Percentiles rank a stretch among this genome's conserved stretches.
These are phyloP conservation scores for Drosophila kanekoi DNA, from an alignment of 2,888 invertebrate genomes.

Conservation along the genomic window DNA sequence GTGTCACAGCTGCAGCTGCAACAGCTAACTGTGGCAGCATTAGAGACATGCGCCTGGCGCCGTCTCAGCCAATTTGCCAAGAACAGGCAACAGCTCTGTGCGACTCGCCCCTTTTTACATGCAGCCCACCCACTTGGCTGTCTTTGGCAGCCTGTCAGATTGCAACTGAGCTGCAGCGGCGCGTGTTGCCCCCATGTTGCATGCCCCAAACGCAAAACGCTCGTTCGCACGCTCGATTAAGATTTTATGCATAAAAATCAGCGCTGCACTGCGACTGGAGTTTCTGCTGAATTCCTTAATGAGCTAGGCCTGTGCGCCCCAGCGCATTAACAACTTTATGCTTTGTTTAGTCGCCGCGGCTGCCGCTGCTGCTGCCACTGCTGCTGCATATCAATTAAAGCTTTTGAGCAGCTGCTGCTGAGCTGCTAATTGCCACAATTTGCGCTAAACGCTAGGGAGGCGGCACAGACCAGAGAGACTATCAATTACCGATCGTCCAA, in stretches of 20 bases:
- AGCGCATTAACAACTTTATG: constrained; percentile 81
- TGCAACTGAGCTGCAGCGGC: constrained; percentile 77
- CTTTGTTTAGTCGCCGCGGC: constrained; percentile 58
- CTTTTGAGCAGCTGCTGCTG: constrained; percentile 47
- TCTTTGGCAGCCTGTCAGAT: constrained; percentile 59
- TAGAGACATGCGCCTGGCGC: constrained; percentile 55
- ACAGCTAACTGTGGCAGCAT: constrained; percentile 49
- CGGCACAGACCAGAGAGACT: constrained; percentile 49
- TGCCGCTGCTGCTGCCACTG: constrained; percentile 10
- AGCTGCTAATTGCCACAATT: constrained; percentile 78
- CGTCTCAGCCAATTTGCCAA: constrained; percentile 72
- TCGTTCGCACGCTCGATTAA: constrained; percentile 67
- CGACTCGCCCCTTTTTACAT: constrained; percentile 21
- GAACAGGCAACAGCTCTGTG: constrained; percentile 55
- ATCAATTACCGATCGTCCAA: constrained; percentile 66
- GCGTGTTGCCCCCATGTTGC: constrained; percentile 61
- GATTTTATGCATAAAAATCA: constrained; percentile 77
- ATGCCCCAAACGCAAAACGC: constrained; percentile 14
- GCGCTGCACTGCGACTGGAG: constrained; percentile 23
- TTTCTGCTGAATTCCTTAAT: constrained; percentile 80
- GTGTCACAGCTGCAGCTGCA: constrained; percentile 34
- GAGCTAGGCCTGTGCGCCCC: constrained; percentile 68
- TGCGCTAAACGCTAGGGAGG: constrained; percentile 72
- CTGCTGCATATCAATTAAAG: constrained; percentile 77
- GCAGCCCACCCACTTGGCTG: constrained; percentile 56